Conservation (phyloP, 2,113 vertebrate genomes). For the Aspiorhynchus laticeps region DNA sequence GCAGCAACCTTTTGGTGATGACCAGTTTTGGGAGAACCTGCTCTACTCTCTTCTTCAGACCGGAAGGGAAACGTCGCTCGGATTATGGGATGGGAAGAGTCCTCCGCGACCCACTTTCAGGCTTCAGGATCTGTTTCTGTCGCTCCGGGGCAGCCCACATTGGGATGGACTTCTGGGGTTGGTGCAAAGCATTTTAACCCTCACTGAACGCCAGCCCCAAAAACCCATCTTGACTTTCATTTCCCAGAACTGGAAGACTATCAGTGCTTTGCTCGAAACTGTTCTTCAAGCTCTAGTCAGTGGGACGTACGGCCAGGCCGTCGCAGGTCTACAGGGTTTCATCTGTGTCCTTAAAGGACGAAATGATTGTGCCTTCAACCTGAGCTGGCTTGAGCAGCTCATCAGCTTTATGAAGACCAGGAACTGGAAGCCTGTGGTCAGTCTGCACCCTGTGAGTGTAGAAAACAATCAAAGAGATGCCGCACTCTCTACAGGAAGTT, state of each 20-base stretch:
- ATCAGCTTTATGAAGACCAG: slow-evolving; percentile 78
- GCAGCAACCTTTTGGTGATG: slow-evolving; percentile 59
- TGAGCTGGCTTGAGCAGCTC: slow-evolving; percentile 83
- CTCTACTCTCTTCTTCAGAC: slow-evolving; percentile 75
- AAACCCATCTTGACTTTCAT: slow-evolving; percentile 76
- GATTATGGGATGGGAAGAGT: slow-evolving; percentile 70
- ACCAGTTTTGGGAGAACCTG: slow-evolving; percentile 77
- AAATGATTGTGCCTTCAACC: slow-evolving; percentile 77
- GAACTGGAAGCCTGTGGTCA: slow-evolving; percentile 85
- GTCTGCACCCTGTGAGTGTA: slow-evolving; percentile 74
- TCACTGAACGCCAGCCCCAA: slow-evolving; percentile 77
- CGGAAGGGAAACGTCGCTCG: slow-evolving; percentile 64
- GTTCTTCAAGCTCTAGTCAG: slow-evolving; percentile 80
- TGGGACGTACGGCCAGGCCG: slow-evolving; percentile 77
- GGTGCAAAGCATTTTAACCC: slow-evolving; percentile 77
- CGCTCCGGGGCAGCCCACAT: slow-evolving; percentile 84
- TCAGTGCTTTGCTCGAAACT: slow-evolving; percentile 80
- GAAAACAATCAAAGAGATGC: slow-evolving; percentile 58
- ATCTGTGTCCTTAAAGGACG: slow-evolving; percentile 80
- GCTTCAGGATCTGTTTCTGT: slow-evolving; percentile 84
- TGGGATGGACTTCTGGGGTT: slow-evolving; percentile 83
- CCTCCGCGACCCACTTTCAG: slow-evolving; percentile 79
- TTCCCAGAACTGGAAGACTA: slow-evolving; percentile 84
- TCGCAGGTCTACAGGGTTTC: slow-evolving; percentile 77
- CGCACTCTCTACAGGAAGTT: slow-evolving; percentile 62